These are phyloP conservation scores for Drosophila triauraria DNA, from an alignment of 1,140 invertebrate genomes.

Conservation along the genomic window DNA sequence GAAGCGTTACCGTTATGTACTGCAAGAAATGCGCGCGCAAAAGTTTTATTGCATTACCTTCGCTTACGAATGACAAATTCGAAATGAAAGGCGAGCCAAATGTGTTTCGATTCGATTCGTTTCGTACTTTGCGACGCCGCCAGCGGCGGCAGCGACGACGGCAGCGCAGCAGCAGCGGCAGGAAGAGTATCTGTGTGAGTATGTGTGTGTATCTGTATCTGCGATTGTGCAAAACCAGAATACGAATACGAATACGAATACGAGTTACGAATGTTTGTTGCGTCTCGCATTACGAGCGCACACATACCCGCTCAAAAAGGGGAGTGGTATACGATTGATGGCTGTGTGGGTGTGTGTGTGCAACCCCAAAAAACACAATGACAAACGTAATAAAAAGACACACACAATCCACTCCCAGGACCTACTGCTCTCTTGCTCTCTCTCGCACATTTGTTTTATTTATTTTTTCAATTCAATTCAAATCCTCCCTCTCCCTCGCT, in stretches of 20 bases:
- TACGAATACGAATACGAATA: slow-evolving; percentile 69
- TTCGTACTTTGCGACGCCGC: slow-evolving; percentile 57
- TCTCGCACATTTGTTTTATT: slow-evolving; percentile 67
- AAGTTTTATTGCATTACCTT: slow-evolving; percentile 85
- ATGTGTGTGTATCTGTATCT: slow-evolving; percentile 61
- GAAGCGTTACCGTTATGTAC: slow-evolving; percentile 51
- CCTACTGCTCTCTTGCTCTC: slow-evolving; percentile 12
- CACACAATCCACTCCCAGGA: slow-evolving; percentile 42
- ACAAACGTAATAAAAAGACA: slow-evolving; percentile 81
- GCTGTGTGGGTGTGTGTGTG: slow-evolving; percentile 52
- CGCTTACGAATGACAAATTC: slow-evolving; percentile 85
- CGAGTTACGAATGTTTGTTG: slow-evolving; percentile 63
- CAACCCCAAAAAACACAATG: slow-evolving; percentile 83
- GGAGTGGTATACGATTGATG: slow-evolving; percentile 77
- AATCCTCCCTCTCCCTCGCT: slow-evolving; percentile 65
- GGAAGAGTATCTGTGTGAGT: slow-evolving; percentile 28
- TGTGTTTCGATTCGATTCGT: slow-evolving; percentile 81
- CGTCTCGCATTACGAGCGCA: slow-evolving; percentile 68
- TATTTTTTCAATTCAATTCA: slow-evolving; percentile 79
- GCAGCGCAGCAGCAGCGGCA: slow-evolving; percentile 46
- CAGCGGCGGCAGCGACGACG: slow-evolving; percentile 29
- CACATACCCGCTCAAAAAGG: slow-evolving; percentile 60
- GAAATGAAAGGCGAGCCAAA: slow-evolving; percentile 84
- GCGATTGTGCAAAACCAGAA: slow-evolving; percentile 82
- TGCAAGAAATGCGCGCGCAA: slow-evolving; percentile 78